phyloP scores from a whole-genome alignment of 1,140 invertebrate genomes.

The Nasonia vitripennis region DNA sequence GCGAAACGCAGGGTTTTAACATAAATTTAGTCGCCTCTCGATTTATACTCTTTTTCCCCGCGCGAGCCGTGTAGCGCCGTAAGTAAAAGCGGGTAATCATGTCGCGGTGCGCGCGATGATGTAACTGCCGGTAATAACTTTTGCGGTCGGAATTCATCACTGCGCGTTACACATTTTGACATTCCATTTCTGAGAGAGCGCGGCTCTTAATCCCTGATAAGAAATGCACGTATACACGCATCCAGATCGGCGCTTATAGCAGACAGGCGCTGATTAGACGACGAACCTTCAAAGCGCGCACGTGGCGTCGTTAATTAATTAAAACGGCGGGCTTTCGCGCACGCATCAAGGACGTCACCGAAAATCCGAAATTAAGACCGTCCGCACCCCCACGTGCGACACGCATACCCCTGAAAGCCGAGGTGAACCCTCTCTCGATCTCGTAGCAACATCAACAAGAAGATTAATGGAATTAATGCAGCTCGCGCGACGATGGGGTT shows the following conservation, averaged over 20 bases:
- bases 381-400: neutral
- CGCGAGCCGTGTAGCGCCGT: neutral
- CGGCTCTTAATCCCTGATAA: no score
- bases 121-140: neutral
- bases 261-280: no score
- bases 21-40: neutral
- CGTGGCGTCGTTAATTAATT: no score
- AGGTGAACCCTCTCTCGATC: neutral
- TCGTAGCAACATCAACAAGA: neutral
- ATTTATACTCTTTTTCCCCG: neutral
- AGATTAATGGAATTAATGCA: constrained; percentile 64
- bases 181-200: neutral
- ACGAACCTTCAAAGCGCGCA: no score
- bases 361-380: neutral
- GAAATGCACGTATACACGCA: no score
- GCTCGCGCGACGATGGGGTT: constrained; percentile 59
- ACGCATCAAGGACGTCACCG: neutral
- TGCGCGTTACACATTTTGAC: neutral
- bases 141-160: neutral
- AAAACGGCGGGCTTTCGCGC: no score
- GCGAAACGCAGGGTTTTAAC: neutral
- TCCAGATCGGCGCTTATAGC: no score
- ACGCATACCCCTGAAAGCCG: neutral
- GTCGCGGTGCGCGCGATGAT: neutral
- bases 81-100: constrained; percentile 4